phyloP scores from a whole-genome alignment of 1,140 invertebrate genomes.

The Tigriopus japonicus region DNA sequence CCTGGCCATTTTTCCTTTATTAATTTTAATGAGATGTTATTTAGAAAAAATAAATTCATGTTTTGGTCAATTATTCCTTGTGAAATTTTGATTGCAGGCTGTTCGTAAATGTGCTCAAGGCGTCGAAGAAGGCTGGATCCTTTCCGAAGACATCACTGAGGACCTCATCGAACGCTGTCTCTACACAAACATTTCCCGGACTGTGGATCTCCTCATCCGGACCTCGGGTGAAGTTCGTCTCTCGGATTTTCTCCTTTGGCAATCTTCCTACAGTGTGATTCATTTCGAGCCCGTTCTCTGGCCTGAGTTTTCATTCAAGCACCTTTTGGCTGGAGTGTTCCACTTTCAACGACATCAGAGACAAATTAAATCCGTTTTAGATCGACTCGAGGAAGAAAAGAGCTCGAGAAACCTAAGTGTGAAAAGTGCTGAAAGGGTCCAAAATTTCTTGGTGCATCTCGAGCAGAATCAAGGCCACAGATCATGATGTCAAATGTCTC shows the following conservation, averaged over 20 bases:
- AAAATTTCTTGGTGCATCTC: too few species aligned
- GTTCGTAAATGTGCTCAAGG: conserved; percentile 28
- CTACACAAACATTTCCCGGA: conserved; percentile 48
- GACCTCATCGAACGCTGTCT: conserved; percentile 55
- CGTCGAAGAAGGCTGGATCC: conserved; percentile 29
- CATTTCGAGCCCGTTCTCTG: conserved; percentile 66
- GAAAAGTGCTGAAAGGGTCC: too few species aligned
- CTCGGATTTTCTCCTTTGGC: conserved; percentile 93
- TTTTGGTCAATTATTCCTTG: too few species aligned
- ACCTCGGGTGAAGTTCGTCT: conserved; percentile 89
- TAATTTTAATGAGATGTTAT: too few species aligned
- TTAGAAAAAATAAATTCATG: neutral
- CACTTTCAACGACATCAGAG: conserved; percentile 43
- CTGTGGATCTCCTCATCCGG: conserved; percentile 73
- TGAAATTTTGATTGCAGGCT: neutral
- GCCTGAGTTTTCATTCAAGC: conserved; percentile 84
- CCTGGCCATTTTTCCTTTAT: too few species aligned
- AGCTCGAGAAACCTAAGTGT: too few species aligned
- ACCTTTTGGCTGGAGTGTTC: conserved; percentile 61
- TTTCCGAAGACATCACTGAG: conserved; percentile 53
- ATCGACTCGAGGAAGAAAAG: too few species aligned
- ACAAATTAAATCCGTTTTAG: too few species aligned
- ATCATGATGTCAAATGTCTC: too few species aligned
- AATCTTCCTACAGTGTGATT: conserved; percentile 52
- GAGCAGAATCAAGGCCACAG: too few species aligned